Evolutionary conservation across 2,888 invertebrate genomes (phyloP).

Genomic region (Diarsia brunnea): DNA sequence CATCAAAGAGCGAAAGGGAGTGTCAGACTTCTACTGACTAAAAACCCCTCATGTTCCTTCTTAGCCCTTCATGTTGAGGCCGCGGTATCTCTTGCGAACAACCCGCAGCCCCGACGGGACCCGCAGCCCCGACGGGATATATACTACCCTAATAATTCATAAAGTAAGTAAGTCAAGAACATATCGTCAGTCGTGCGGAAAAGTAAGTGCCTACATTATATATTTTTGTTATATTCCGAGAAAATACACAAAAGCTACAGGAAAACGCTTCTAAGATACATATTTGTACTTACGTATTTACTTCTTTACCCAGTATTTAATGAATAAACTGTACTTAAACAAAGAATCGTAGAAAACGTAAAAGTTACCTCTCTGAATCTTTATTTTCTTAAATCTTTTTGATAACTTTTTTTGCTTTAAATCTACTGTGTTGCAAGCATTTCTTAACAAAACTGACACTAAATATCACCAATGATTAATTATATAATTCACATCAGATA

Average conservation of each 20-base stretch:
- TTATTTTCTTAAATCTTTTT: background rate
- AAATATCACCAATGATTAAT: background rate
- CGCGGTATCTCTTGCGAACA: too few species aligned
- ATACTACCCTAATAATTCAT: background rate
- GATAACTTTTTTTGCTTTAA: background rate
- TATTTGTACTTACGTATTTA: background rate
- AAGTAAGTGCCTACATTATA: slow-evolving; percentile 10
- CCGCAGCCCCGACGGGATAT: too few species aligned
- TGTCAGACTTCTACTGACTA: too few species aligned
- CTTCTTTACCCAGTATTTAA: background rate
- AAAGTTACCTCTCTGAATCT: background rate
- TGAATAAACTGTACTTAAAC: background rate
- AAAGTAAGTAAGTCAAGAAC: background rate
- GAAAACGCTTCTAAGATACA: background rate
- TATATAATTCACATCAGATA: background rate
- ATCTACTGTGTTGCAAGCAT: background rate
- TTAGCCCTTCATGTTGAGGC: too few species aligned
- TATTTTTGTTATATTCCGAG: slow-evolving; percentile 21
- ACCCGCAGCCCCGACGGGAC: too few species aligned
- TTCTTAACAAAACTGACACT: background rate
- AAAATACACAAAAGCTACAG: background rate
- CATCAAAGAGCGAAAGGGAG: too few species aligned
- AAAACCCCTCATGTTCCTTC: too few species aligned
- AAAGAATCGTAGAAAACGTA: background rate
- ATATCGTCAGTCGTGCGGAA: slow-evolving; percentile 4